Conservation (phyloP, 2,888 invertebrate genomes). For the Nomada ferruginata region DNA sequence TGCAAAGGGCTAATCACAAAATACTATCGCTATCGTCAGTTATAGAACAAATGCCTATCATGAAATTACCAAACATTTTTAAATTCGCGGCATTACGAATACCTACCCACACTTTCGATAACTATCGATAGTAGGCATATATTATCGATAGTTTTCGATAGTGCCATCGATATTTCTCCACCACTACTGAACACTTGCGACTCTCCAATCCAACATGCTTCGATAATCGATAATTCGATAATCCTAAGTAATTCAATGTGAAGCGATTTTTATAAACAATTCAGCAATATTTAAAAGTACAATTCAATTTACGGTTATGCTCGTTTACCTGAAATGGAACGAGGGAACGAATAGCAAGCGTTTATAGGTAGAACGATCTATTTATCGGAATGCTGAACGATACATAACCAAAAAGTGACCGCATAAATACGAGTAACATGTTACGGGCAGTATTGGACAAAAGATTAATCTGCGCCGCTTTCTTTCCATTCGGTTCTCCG, state of each 20-base stretch:
- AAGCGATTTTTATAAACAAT: not conserved
- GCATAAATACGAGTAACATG: constrained; percentile 11
- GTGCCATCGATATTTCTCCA: no score
- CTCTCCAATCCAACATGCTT: not conserved
- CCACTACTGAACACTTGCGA: not conserved
- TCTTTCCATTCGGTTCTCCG: constrained; percentile 21
- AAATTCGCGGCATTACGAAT: no score
- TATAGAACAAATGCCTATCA: no score
- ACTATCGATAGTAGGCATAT: no score
- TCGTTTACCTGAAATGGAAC: not conserved
- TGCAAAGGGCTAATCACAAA: no score
- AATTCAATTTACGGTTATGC: not conserved
- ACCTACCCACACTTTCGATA: no score
- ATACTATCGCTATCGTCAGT: no score
- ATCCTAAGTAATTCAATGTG: not conserved
- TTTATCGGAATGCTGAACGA: not conserved
- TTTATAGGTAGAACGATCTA: not conserved
- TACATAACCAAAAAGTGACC: constrained; percentile 6
- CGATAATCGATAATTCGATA: not conserved
- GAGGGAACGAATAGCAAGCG: no score
- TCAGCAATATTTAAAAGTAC: not conserved
- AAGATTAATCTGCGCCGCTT: not conserved
- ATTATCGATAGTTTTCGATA: no score
- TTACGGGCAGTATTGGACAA: not conserved
- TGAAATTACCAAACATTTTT: no score